These are phyloP conservation scores for Arothron firmamentum DNA, from an alignment of 2,113 vertebrate genomes.

Conservation along the genomic window DNA sequence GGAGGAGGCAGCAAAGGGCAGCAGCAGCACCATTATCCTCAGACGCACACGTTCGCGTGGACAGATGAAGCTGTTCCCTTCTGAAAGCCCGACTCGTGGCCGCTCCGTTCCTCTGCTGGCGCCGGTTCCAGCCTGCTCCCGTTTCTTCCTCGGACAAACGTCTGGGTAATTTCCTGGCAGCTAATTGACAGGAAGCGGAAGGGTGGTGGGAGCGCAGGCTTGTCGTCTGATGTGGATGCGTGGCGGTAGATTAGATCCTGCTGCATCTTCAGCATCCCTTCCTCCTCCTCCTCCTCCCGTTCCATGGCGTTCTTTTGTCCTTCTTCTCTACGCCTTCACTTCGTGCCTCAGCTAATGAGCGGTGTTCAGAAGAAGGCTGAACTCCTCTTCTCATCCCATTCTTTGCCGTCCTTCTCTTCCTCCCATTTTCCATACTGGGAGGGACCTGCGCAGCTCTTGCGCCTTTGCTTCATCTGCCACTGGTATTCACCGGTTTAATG, in stretches of 20 bases:
- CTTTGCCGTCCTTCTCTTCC: constrained; percentile 20
- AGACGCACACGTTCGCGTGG: too few species aligned
- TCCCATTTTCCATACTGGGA: constrained; percentile 42
- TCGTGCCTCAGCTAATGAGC: constrained; percentile 55
- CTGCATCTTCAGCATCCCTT: constrained; percentile 59
- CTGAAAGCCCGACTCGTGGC: too few species aligned
- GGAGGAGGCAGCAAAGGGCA: constrained; percentile 40
- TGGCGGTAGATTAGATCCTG: constrained; percentile 57
- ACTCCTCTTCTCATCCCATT: constrained; percentile 40
- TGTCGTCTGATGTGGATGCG: constrained; percentile 42
- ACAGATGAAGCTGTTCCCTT: too few species aligned
- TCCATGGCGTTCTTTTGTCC: constrained; percentile 18
- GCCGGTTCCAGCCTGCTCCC: too few species aligned
- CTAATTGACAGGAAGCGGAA: constrained; percentile 66
- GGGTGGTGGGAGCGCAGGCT: constrained; percentile 41
- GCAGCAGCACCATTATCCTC: background rate
- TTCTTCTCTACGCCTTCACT: background rate
- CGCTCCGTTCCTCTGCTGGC: too few species aligned
- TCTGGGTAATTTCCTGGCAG: constrained; percentile 48
- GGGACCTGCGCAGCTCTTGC: constrained; percentile 39
- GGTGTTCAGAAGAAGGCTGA: constrained; percentile 52
- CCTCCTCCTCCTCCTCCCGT: too few species aligned
- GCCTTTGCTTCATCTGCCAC: constrained; percentile 48
- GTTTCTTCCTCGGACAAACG: constrained; percentile 47
- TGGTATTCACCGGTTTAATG: constrained; percentile 63